Base-by-base conservation (phyloP, 2,797 vertebrate genomes). In the Clarias laeviceps region DNA sequence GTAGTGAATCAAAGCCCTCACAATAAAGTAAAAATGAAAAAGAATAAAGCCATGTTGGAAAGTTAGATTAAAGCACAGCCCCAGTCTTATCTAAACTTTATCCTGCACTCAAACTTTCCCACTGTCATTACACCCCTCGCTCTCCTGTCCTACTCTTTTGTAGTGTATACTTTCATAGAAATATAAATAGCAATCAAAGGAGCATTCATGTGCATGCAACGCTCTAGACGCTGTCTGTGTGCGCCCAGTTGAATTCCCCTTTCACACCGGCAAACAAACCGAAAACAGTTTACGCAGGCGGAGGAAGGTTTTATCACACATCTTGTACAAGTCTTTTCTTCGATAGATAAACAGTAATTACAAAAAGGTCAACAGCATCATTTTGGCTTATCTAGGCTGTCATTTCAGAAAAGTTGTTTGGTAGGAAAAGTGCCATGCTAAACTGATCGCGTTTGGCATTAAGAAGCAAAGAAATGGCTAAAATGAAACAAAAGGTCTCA, bases 11-110 rank as follows among this genome's bases (percentile, higher is more conserved):
- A 20, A 80, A 84, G 32, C 8, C 69, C 77, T 7, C 37, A 62
- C 34, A 17, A 76, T 66, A 59, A 45, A 79, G 54, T 54, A 3
- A 65, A 76, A 70, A 84, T 5, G 50, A 77, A 57, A 81, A 62
- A 27, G 40, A n/a, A 57, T 24, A 40, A 66, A 70, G 54, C 27
- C 37, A 54, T 20, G 17, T 68, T 61, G 78, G 84, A 84, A 84
- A 82, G 73, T 74, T 56, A 85, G 70, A 85, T 88, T 86, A 86
- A 29, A 86, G 84, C 76, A 74, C 32, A 20, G 79, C 34, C 20
- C 82, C n/a, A 0, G 29, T 22, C 80, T 79, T 85, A 65, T 85
- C 80, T 87, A 87, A 88, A 88, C 83, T 82, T 87, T 85, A 83
- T 65, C 27, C 81, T 56, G 50, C 6, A n/a, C 85, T 85, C 18